phyloP scores from a whole-genome alignment of 2,888 invertebrate genomes.

The Heliconius ethilla region DNA sequence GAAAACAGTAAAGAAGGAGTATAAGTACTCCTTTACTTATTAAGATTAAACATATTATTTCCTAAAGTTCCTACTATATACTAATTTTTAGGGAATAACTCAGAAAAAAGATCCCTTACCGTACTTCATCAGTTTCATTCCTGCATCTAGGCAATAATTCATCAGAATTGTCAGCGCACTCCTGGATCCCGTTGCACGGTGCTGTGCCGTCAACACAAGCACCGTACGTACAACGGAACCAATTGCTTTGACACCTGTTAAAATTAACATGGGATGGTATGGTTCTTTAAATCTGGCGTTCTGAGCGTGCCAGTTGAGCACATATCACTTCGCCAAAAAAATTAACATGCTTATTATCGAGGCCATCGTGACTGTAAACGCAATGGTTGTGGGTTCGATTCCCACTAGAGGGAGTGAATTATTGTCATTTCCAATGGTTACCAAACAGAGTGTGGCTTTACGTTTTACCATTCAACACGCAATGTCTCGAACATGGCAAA shows the following conservation, averaged over 20 bases:
- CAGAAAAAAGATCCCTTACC: conserved; percentile 20
- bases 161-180: conserved; percentile 74
- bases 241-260: conserved; percentile 36
- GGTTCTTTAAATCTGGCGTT: no score
- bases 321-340: no score
- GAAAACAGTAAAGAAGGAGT: background rate
- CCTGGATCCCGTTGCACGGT: conserved; percentile 52
- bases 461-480: background rate
- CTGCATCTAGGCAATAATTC: conserved; percentile 65
- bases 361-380: background rate
- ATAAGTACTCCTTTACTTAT: no score
- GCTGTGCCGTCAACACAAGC: conserved; percentile 55
- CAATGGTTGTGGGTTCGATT: background rate
- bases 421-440: background rate
- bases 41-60: no score
- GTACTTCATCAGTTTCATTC: conserved; percentile 53
- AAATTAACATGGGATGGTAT: background rate
- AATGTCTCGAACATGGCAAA: background rate
- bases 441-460: background rate
- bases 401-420: background rate
- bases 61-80: no score
- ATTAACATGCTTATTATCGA: no score
- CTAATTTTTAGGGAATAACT: no score
- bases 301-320: no score
- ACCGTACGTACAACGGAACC: conserved; percentile 53